Evolutionary conservation across 2,113 vertebrate genomes (phyloP).

Genomic region (Nibea coibor): DNA sequence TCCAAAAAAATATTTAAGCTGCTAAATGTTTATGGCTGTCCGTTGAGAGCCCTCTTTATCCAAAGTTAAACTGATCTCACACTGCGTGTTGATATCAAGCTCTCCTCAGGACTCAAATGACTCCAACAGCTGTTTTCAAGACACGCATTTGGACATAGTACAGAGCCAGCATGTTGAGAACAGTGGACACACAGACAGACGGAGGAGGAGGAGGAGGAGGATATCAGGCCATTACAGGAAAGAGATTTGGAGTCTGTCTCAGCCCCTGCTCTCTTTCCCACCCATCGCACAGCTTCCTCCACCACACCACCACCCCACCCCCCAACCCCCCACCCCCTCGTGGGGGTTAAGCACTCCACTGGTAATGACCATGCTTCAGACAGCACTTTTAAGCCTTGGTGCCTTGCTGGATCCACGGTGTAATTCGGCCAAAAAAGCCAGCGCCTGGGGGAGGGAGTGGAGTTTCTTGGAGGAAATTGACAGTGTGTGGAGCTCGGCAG

Average conservation of each 20-base stretch:
- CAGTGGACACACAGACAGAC: conserved; percentile 52
- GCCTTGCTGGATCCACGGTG: conserved; percentile 58
- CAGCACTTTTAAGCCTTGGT: conserved; percentile 74
- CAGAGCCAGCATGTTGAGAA: conserved; percentile 54
- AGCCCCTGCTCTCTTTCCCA: conserved; percentile 52
- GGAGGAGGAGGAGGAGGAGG: conserved; percentile 24
- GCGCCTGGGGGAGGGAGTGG: conserved; percentile 64
- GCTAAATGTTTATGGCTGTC: conserved; percentile 44
- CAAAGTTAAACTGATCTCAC: conserved; percentile 45
- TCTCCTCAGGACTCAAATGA: conserved; percentile 50
- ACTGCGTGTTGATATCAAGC: conserved; percentile 40
- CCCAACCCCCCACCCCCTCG: background rate
- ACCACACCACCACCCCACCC: background rate
- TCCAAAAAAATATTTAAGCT: conserved; percentile 30
- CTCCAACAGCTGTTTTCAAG: conserved; percentile 66
- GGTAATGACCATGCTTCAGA: conserved; percentile 78
- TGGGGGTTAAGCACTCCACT: conserved; percentile 72
- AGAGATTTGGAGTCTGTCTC: conserved; percentile 66
- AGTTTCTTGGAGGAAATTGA: conserved; percentile 73
- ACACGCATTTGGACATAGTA: conserved; percentile 48
- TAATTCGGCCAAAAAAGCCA: conserved; percentile 69
- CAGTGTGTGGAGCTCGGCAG: conserved; percentile 67
- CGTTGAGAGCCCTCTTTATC: conserved; percentile 48
- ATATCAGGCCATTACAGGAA: conserved; percentile 66
- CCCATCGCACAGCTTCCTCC: conserved; percentile 34